Conservation (phyloP, 2,888 invertebrate genomes). For the Heliconius aoede region DNA sequence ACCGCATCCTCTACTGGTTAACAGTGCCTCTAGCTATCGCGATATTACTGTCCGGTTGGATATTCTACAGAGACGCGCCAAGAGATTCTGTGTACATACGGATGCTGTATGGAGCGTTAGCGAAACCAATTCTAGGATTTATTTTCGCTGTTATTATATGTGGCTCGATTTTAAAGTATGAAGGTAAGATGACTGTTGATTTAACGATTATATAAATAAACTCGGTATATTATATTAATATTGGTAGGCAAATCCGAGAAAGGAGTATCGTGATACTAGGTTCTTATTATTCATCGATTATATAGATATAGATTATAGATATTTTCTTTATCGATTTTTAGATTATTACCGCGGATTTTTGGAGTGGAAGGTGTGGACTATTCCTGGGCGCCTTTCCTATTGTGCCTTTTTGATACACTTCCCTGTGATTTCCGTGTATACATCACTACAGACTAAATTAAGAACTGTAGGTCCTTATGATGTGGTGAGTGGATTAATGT, state of each 20-base stretch:
- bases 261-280: no score
- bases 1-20: constrained; percentile 8
- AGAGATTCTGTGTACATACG: not conserved
- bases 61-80: constrained; percentile 16
- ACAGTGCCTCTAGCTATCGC: not conserved
- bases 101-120: constrained; percentile 12
- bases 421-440: not conserved
- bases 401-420: constrained; percentile 36
- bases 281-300: no score
- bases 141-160: constrained; percentile 1
- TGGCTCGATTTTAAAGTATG: constrained; percentile 15
- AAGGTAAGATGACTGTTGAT: constrained; percentile 4
- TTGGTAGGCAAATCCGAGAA: no score
- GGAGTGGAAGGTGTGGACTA: constrained; percentile 43
- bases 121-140: not conserved
- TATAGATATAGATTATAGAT: no score
- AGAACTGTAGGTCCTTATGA: constrained; percentile 16
- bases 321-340: not conserved
- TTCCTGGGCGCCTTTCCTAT: constrained; percentile 43
- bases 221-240: no score
- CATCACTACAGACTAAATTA: constrained; percentile 1
- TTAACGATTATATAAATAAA: no score
- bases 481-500: not conserved
- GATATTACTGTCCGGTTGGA: constrained; percentile 9
- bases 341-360: constrained; percentile 3